Conservation (phyloP, 2,797 vertebrate genomes). For the Lithobates pipiens region DNA sequence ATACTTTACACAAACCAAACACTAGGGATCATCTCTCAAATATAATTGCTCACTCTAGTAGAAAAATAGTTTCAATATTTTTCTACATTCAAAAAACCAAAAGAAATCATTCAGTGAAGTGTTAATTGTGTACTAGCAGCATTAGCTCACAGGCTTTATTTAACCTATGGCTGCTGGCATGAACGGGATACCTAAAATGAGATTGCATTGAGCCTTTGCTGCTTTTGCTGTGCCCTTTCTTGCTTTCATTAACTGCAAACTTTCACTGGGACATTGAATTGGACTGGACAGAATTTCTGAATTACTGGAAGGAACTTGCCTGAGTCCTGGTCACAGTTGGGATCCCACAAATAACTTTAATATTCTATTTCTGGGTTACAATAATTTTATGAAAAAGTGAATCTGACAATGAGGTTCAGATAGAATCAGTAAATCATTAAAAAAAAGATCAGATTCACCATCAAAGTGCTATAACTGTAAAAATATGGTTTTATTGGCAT, state of each 20-base stretch:
- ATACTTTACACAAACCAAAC: slow-evolving; percentile 42
- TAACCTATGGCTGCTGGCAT: slow-evolving; percentile 55
- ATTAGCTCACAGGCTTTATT: slow-evolving; percentile 48
- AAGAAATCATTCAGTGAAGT: slow-evolving; percentile 35
- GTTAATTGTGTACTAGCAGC: slow-evolving; percentile 28
- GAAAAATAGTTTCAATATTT: slow-evolving; percentile 53
- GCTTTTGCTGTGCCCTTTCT: slow-evolving; percentile 36
- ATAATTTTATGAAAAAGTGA: slow-evolving; percentile 11
- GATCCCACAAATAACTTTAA: slow-evolving; percentile 39
- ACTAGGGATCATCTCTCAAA: slow-evolving; percentile 55
- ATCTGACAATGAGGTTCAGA: slow-evolving; percentile 19
- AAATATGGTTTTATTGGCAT: neutral
- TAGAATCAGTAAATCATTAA: neutral
- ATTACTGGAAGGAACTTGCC: slow-evolving; percentile 52
- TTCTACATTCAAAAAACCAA: slow-evolving; percentile 41
- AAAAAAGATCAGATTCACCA: slow-evolving; percentile 16
- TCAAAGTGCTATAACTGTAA: neutral
- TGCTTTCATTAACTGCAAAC: slow-evolving; percentile 56
- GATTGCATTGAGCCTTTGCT: slow-evolving; percentile 48
- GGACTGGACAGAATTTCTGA: slow-evolving; percentile 51
- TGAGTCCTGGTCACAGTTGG: slow-evolving; percentile 36
- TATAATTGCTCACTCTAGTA: slow-evolving; percentile 43
- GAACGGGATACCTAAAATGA: slow-evolving; percentile 41
- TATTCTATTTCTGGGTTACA: slow-evolving; percentile 23
- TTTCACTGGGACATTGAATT: slow-evolving; percentile 56